phyloP scores from a whole-genome alignment of 2,113 vertebrate genomes.

The Hippolais icterina region DNA sequence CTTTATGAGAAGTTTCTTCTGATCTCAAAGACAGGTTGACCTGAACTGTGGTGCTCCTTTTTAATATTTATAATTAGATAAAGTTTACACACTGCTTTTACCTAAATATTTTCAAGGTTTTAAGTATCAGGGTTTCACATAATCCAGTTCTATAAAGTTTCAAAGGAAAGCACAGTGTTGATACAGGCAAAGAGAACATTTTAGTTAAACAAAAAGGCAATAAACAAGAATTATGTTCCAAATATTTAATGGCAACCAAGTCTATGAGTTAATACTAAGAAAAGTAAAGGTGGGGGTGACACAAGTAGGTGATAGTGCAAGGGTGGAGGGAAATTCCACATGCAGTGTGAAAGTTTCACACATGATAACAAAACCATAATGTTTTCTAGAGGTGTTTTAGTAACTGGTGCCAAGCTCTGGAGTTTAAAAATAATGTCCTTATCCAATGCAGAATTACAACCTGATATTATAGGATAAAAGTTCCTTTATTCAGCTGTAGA shows the following conservation, averaged over 20 bases:
- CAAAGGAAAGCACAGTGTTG: neutral
- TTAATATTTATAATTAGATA: neutral
- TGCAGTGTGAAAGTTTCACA: neutral
- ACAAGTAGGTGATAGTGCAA: neutral
- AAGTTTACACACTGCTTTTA: neutral
- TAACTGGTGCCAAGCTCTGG: neutral
- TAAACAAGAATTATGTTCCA: neutral
- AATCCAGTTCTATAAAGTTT: constrained; percentile 14
- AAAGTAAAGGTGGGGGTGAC: neutral
- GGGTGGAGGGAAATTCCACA: neutral
- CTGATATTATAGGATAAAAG: neutral
- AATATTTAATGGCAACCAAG: neutral
- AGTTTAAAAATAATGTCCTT: neutral
- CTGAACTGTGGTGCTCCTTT: neutral
- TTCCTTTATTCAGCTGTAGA: neutral
- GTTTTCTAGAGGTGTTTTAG: neutral
- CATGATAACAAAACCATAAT: neutral
- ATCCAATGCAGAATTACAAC: neutral
- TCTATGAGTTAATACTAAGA: neutral
- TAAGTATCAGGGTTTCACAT: neutral
- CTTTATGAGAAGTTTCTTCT: neutral
- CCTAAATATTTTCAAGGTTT: neutral
- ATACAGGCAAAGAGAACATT: neutral
- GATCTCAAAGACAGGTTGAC: neutral
- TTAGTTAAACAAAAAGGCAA: neutral